A percentile compares a stretch with the other conserved stretches of the same genome.
phyloP scores from a whole-genome alignment of 2,797 vertebrate genomes.

The Anguilla pacifica region DNA sequence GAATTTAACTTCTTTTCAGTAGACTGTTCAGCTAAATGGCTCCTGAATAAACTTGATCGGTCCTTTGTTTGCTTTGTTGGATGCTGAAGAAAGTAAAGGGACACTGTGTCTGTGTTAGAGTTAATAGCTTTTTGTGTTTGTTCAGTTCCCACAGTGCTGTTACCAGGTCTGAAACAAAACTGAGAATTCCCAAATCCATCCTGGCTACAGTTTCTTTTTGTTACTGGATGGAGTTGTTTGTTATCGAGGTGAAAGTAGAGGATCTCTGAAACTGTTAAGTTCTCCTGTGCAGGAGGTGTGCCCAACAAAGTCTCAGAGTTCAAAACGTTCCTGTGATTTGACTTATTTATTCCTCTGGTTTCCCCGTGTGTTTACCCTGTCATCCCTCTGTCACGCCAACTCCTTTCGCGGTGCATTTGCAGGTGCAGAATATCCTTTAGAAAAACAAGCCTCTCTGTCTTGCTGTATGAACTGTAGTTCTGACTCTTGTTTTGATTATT shows the following conservation, averaged over 20 bases:
- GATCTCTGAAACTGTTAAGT: not conserved
- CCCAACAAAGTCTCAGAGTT: not conserved
- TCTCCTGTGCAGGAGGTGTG: not conserved
- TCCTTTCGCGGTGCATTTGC: too few relatives aligned
- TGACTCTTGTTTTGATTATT: constrained; percentile 24
- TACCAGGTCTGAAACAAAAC: not conserved
- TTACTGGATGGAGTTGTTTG: not conserved
- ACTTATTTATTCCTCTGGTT: not conserved
- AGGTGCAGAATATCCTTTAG: not conserved
- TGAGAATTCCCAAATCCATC: not conserved
- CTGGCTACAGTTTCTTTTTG: not conserved
- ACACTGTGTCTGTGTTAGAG: not conserved
- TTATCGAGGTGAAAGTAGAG: not conserved
- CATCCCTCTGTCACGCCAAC: not conserved
- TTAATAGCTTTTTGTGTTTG: not conserved
- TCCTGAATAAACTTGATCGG: not conserved
- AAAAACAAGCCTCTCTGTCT: not conserved
- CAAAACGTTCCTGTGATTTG: not conserved
- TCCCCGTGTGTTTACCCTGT: not conserved
- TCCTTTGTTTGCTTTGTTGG: not conserved
- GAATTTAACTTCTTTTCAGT: not conserved
- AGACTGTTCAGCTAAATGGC: not conserved
- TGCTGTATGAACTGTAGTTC: not conserved
- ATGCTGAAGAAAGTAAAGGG: not conserved
- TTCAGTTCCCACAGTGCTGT: not conserved